Evolutionary conservation across 1,140 invertebrate genomes (phyloP).

Genomic region (Scaptomyza pallida): DNA sequence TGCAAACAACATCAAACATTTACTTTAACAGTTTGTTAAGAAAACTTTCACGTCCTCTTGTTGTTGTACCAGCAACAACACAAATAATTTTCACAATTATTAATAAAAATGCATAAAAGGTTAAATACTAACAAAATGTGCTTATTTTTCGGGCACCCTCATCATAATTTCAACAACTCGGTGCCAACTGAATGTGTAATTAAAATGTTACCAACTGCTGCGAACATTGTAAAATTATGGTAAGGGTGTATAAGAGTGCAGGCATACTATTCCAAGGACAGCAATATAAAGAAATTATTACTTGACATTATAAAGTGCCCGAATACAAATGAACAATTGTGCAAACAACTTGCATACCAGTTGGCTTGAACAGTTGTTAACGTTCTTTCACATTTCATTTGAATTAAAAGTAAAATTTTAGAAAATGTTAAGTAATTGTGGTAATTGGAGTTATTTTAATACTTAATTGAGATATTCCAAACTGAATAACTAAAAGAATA

Average conservation of each 20-base stretch:
- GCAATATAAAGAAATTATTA: conserved; percentile 59
- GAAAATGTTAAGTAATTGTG: neutral
- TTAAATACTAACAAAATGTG: conserved; percentile 26
- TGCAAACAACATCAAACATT: conserved; percentile 10
- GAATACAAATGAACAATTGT: conserved; percentile 38
- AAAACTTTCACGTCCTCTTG: conserved; percentile 14
- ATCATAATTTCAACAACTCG: conserved; percentile 51
- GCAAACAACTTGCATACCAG: conserved; percentile 8
- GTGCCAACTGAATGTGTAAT: conserved; percentile 76
- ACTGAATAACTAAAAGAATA: too few species aligned
- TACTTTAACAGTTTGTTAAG: conserved; percentile 1
- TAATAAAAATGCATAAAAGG: conserved; percentile 31
- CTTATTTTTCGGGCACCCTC: conserved; percentile 14
- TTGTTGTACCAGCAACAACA: conserved; percentile 33
- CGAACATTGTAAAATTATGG: conserved; percentile 19
- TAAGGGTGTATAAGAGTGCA: neutral
- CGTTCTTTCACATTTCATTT: neutral
- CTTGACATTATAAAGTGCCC: conserved; percentile 38
- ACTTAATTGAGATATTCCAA: too few species aligned
- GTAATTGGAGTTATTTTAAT: too few species aligned
- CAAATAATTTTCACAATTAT: conserved; percentile 57
- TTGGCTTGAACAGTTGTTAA: neutral
- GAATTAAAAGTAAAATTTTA: neutral
- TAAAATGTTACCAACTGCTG: conserved; percentile 66
- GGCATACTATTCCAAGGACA: conserved; percentile 37